Base-by-base conservation (phyloP, 2,797 vertebrate genomes). In the Gadopsis bispinosus region DNA sequence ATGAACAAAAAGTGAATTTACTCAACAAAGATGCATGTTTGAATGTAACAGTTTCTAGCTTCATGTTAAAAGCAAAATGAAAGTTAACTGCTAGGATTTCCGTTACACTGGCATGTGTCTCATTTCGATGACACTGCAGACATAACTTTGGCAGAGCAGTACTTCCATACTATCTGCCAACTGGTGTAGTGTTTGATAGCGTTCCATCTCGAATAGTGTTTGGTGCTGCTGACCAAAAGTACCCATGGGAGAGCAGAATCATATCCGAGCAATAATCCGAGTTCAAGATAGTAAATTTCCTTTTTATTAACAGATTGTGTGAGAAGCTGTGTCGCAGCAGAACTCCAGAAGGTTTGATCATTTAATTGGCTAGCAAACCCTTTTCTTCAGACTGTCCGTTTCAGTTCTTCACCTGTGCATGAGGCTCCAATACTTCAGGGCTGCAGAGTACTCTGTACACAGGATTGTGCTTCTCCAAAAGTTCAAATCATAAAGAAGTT, bases 401-500 rank as follows among this genome's bases (percentile, higher is more conserved):
- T 66, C 4, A 13, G 19, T 35, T 22, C 20, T 16, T 69, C 58
- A 29, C 16, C 41, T 39, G 1, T 19, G 29, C 55, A 13, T 8
- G 22, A 6, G 14, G 41, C 33, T 55, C 61, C 22, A 13, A 20
- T 1, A 13, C 39, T 19, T 31, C 62, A 37, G 62, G 19, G 17
- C n/a, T 50, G 37, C 37, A 35, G 39, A 37, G 31, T 2, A 12
- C 50, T 70, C 35, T 35, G 29, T 5, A 2, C 41, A 20, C 31
- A n/a, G 29, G 31, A 16, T 2, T 37, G 37, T 29, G 54, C 47
- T 51, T 59, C 41, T 66, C 14, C 4, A 43, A 16, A 31, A 39
- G 14, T 69, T 56, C 33, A 51, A 29, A 75, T 26, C 54, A 26
- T 14, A 19, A 68, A 72, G n/a, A 8, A 45, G 29, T 39, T 43